A percentile compares a stretch with the other conserved stretches of the same genome.
phyloP scores from a whole-genome alignment of 1,140 invertebrate species.

The Temnothorax nylanderi region DNA sequence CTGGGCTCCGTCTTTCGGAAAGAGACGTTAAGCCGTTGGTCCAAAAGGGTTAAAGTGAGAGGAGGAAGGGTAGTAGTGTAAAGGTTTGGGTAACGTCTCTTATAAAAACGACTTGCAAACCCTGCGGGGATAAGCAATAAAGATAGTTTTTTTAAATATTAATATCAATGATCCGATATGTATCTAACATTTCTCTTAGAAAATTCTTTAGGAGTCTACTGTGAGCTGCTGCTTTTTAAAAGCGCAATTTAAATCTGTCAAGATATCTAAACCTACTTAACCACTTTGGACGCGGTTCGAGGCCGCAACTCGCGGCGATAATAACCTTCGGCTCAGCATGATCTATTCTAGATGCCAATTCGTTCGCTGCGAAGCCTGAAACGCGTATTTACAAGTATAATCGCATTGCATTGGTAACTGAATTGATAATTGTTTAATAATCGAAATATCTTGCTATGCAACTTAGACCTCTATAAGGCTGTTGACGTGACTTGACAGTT shows the following conservation, averaged over 20 bases:
- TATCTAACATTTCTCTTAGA: not conserved
- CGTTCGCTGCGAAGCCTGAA: constrained; percentile 94
- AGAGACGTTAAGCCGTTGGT: too few species aligned
- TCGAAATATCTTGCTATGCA: not conserved
- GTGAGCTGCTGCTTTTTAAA: not conserved
- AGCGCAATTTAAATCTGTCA: not conserved
- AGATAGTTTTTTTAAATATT: too few species aligned
- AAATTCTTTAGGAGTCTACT: not conserved
- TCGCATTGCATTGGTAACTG: not conserved
- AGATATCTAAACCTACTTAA: constrained; percentile 86
- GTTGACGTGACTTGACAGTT: not conserved
- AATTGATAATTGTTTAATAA: not conserved
- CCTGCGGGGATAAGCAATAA: too few species aligned
- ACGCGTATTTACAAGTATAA: constrained; percentile 21
- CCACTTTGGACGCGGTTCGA: constrained; percentile 94
- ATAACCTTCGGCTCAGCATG: constrained; percentile 95
- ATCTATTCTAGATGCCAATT: constrained; percentile 93
- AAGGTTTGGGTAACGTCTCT: too few species aligned
- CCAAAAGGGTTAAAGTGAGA: too few species aligned
- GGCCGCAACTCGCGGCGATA: constrained; percentile 95
- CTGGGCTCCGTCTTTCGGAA: too few species aligned
- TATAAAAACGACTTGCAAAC: too few species aligned
- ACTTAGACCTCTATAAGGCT: not conserved
- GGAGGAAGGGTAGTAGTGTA: too few species aligned
- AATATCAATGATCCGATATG: not conserved